phyloP scores from a whole-genome alignment of 1,140 invertebrate genomes.

The Eriocheir sinensis region DNA sequence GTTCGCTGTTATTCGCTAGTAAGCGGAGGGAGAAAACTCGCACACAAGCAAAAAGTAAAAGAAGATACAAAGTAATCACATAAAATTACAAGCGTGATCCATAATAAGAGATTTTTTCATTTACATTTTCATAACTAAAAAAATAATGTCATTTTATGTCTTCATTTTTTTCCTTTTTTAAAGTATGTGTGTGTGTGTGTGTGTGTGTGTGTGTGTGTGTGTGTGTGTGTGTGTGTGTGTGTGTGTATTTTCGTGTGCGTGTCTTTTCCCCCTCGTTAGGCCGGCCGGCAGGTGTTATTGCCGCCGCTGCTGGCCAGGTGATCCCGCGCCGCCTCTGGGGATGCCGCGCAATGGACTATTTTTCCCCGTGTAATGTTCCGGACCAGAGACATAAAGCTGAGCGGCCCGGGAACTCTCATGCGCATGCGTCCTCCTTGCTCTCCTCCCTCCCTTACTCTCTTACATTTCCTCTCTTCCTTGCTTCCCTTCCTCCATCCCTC shows the following conservation, averaged over 20 bases:
- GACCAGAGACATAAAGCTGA: constrained; percentile 23
- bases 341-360: background rate
- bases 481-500: background rate
- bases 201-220: no score
- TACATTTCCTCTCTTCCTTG: no score
- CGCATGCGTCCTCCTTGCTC: background rate
- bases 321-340: background rate
- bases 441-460: background rate
- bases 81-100: no score
- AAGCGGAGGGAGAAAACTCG: background rate
- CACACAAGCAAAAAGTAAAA: background rate
- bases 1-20: background rate
- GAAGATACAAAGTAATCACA: no score
- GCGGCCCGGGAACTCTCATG: background rate
- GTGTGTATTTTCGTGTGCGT: background rate
- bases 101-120: no score
- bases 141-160: background rate
- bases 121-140: no score
- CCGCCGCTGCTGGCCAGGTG: constrained; percentile 6
- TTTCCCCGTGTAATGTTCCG: constrained; percentile 14
- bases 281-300: background rate
- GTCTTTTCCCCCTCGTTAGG: background rate
- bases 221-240: constrained; percentile 1
- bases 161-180: background rate
- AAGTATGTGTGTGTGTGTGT: no score